Conservation (phyloP, 2,113 vertebrate species). For the Fregata magnificens region DNA sequence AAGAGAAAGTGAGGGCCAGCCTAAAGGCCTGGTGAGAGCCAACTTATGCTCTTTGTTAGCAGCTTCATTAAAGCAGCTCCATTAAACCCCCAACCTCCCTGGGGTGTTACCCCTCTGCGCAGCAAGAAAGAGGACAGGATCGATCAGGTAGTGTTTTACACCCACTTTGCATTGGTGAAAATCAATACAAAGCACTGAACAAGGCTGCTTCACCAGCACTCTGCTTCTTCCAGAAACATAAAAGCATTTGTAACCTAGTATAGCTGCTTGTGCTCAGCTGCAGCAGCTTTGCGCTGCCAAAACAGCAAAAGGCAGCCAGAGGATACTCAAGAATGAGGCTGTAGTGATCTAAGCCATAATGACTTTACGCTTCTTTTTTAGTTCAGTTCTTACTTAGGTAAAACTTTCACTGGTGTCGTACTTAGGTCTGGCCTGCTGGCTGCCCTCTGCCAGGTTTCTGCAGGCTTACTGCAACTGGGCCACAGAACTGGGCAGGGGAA, state of each 20-base stretch:
- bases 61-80: not conserved
- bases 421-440: not conserved
- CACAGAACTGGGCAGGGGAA: not conserved
- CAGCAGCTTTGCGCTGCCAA: not conserved
- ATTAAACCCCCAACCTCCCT: not conserved
- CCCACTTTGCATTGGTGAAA: not conserved
- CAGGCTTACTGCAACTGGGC: not conserved
- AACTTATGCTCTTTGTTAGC: not conserved
- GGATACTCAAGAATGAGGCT: conserved; percentile 2
- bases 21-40: not conserved
- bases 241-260: not conserved
- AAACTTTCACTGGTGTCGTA: not conserved
- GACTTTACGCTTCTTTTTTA: conserved; percentile 24
- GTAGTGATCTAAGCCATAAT: conserved; percentile 10
- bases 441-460: not conserved
- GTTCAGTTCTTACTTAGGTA: not conserved
- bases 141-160: not conserved
- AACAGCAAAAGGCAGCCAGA: conserved; percentile 4
- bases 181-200: not conserved
- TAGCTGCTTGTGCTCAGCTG: not conserved
- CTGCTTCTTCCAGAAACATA: not conserved
- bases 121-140: not conserved
- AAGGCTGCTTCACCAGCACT: not conserved
- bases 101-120: not conserved
- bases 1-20: not conserved